Percentiles rank a stretch among this genome's conserved stretches.
These are phyloP conservation scores for Formica exsecta DNA, from an alignment of 1,140 invertebrate genomes.

Conservation along the genomic window DNA sequence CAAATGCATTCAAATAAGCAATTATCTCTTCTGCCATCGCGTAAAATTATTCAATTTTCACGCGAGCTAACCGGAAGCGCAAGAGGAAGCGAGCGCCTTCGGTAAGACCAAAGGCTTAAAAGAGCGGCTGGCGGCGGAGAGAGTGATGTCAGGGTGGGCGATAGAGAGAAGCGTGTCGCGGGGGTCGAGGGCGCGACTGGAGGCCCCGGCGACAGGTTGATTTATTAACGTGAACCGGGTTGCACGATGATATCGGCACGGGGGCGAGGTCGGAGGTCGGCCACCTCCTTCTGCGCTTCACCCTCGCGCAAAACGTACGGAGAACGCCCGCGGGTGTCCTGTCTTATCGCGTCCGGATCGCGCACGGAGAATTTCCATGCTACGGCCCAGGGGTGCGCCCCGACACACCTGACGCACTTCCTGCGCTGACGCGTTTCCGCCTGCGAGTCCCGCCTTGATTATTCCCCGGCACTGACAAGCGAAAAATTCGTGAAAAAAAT, in stretches of 20 bases:
- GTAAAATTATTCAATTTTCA: conserved; percentile 47
- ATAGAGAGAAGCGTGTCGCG: conserved; percentile 47
- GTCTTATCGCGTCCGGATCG: conserved; percentile 45
- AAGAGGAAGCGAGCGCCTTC: background rate
- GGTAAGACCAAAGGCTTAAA: conserved; percentile 1
- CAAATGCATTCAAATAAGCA: background rate
- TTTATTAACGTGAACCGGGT: conserved; percentile 57
- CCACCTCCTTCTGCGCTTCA: conserved; percentile 51
- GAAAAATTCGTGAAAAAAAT: background rate
- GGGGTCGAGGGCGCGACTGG: conserved; percentile 31
- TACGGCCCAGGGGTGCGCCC: background rate
- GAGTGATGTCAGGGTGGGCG: background rate
- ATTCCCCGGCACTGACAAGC: background rate
- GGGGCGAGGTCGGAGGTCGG: conserved; percentile 45
- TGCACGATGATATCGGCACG: conserved; percentile 46
- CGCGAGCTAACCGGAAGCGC: background rate
- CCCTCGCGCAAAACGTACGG: conserved; percentile 35
- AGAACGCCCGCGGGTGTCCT: conserved; percentile 53
- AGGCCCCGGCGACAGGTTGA: conserved; percentile 51
- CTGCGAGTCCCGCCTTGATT: background rate
- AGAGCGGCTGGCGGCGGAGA: background rate
- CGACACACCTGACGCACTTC: background rate
- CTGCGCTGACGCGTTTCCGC: conserved; percentile 1
- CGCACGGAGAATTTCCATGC: conserved; percentile 38
- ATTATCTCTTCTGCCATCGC: conserved; percentile 10